Evolutionary conservation across 2,113 vertebrate genomes (phyloP), one percentile per base, ranked within the genome.

Genomic region (Cynopterus brachyotis): DNA sequence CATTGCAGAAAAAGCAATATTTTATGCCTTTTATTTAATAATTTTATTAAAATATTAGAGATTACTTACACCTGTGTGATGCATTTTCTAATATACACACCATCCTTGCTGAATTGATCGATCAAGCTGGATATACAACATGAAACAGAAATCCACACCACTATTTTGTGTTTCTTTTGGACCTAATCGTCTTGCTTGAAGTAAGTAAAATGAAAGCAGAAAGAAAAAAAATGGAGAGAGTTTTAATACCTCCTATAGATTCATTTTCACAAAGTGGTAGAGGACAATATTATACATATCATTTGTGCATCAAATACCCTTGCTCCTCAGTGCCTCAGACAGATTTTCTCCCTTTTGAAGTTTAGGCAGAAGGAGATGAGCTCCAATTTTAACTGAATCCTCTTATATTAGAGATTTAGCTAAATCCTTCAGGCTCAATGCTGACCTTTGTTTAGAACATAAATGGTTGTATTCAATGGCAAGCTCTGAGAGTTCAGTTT

Each of bases 371-470:
- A 83, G 50, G 69, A 96, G 55, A 12, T 70, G 24, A 96, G 35
- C 83, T 89, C 26, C 16, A 28, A 16, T 84, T 26, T 94, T 88
- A 87, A 69, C n/a, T 35, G 72, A 95, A 90, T 91, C 60, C 35
- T 62, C 35, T 94, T 81, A 28, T 42, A 81, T 83, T 55, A 70
- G 80, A 95, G 86, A 92, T 86, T 94, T 89, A 86, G 55, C 42
- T 76, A 95, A 96, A 83, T 89, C 32, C 35, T 64, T 86, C 30
- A 75, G 69, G 64, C 83, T 95, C 84, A 80, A 84, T 57, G 50
- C 96, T 96, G 26, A 96, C 40, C 35, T 88, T 67, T 89, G 32
- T 91, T 92, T 79, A 79, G 66, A 96, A 94, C 80, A 90, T 80
- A 62, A 81, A n/a, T 94, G 42, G 6, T 66, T 47, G 50, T 94